Conservation (phyloP, 1,140 invertebrate genomes). For the Myzus persicae region DNA sequence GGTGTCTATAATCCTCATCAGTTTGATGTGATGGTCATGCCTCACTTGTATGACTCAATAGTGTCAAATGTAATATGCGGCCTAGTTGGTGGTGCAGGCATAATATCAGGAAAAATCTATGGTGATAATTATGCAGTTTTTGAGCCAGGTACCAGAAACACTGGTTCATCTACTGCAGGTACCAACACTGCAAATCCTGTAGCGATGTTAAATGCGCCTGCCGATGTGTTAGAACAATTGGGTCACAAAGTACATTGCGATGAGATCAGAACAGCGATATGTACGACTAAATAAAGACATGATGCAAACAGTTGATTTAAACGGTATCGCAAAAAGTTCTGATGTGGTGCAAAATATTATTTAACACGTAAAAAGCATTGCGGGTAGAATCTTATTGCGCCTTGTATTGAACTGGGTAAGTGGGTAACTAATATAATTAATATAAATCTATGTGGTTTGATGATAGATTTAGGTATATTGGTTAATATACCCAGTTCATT, state of each 20-base stretch:
- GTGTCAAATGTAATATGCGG: constrained; percentile 97
- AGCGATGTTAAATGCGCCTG: constrained; percentile 91
- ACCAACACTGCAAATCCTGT: constrained; percentile 98
- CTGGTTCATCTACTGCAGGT: constrained; percentile 89
- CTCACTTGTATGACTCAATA: constrained; percentile 97
- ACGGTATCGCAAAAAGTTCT: constrained; percentile 69
- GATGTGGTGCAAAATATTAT: constrained; percentile 72
- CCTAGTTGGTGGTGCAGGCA: constrained; percentile 93
- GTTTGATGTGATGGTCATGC: constrained; percentile 98
- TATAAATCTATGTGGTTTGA: too few species aligned
- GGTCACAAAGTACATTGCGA: constrained; percentile 82
- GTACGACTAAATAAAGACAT: constrained; percentile 85
- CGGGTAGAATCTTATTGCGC: background rate
- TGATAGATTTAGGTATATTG: too few species aligned
- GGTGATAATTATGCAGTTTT: constrained; percentile 92
- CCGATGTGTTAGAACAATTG: constrained; percentile 92
- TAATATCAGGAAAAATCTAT: constrained; percentile 94
- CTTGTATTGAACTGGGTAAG: background rate
- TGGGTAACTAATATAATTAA: too few species aligned
- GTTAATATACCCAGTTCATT: too few species aligned
- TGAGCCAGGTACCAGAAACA: constrained; percentile 92
- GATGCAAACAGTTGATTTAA: constrained; percentile 75
- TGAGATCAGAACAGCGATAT: constrained; percentile 78
- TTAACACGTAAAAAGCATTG: constrained; percentile 60
- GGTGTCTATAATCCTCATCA: constrained; percentile 96